Conservation (phyloP, 2,113 vertebrate species). For the Hepsetus odoe region DNA sequence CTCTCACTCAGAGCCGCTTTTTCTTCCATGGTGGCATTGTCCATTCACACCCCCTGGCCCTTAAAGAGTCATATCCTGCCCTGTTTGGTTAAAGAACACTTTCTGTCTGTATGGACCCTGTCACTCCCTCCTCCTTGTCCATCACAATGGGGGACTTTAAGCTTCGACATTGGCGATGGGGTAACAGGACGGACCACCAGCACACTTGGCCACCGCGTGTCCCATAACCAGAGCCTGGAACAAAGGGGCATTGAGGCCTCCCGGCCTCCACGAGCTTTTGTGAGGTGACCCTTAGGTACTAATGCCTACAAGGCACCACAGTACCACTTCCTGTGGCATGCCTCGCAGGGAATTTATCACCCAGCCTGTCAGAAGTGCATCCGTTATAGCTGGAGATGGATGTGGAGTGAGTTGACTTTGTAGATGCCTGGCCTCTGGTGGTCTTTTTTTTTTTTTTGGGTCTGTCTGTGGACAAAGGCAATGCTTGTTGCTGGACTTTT, state of each 20-base stretch:
- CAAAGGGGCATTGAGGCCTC: constrained; percentile 80
- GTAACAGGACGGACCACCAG: constrained; percentile 79
- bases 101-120: constrained; percentile 75
- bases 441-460: constrained; percentile 66
- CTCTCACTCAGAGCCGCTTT: constrained; percentile 71
- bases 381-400: constrained; percentile 66
- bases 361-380: constrained; percentile 60
- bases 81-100: constrained; percentile 80
- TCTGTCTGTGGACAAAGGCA: constrained; percentile 62
- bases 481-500: constrained; percentile 54
- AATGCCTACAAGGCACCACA: constrained; percentile 70
- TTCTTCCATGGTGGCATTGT: constrained; percentile 74
- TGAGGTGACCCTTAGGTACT: constrained; percentile 70
- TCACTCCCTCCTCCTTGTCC: constrained; percentile 73
- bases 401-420: constrained; percentile 74
- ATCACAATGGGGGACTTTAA: constrained; percentile 78
- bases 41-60: constrained; percentile 72
- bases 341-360: constrained; percentile 70
- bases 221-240: constrained; percentile 73
- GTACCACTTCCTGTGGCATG: constrained; percentile 69
- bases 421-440: constrained; percentile 68
- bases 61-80: constrained; percentile 83
- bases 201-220: constrained; percentile 74
- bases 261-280: constrained; percentile 70
- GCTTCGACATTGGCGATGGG: constrained; percentile 74